phyloP scores from a whole-genome alignment of 1,140 invertebrate species.

The Acromyrmex echinatior region DNA sequence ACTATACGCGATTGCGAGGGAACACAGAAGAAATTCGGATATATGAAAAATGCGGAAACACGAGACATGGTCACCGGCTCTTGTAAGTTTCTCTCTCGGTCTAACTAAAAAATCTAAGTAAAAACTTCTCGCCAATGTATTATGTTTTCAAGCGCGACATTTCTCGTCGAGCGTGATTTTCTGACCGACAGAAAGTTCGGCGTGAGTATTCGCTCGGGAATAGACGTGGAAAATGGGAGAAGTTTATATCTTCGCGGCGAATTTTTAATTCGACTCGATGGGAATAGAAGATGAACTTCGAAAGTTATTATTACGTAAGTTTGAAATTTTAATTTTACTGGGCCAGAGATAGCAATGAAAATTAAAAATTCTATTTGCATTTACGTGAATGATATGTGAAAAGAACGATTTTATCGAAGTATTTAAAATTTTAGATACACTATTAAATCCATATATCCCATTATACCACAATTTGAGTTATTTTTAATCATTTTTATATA shows the following conservation, averaged over 20 bases:
- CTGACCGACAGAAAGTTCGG: neutral
- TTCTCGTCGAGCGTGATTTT: slow-evolving; percentile 8
- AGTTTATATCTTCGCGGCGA: slow-evolving; percentile 9
- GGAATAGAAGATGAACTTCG: slow-evolving; percentile 9
- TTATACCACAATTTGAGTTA: too few relatives aligned
- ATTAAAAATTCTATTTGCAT: slow-evolving; percentile 26
- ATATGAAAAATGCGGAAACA: neutral
- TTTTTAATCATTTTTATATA: too few relatives aligned
- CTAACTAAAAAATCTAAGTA: too few relatives aligned
- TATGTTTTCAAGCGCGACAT: slow-evolving; percentile 32
- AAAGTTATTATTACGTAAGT: slow-evolving; percentile 7
- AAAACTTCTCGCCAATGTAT: slow-evolving; percentile 41
- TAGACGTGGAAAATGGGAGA: slow-evolving; percentile 24
- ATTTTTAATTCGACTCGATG: slow-evolving; percentile 35
- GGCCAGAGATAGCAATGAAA: neutral
- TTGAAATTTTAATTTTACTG: slow-evolving; percentile 27
- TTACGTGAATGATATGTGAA: neutral
- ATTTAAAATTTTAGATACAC: too few relatives aligned
- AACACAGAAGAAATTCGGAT: neutral
- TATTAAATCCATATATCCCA: too few relatives aligned
- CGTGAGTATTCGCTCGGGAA: neutral
- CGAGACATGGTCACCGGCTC: neutral
- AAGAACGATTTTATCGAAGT: too few relatives aligned
- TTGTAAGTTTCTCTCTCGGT: slow-evolving; percentile 1
- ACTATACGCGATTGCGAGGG: neutral